phyloP scores from a whole-genome alignment of 1,140 invertebrate genomes.

The Cylas formicarius region DNA sequence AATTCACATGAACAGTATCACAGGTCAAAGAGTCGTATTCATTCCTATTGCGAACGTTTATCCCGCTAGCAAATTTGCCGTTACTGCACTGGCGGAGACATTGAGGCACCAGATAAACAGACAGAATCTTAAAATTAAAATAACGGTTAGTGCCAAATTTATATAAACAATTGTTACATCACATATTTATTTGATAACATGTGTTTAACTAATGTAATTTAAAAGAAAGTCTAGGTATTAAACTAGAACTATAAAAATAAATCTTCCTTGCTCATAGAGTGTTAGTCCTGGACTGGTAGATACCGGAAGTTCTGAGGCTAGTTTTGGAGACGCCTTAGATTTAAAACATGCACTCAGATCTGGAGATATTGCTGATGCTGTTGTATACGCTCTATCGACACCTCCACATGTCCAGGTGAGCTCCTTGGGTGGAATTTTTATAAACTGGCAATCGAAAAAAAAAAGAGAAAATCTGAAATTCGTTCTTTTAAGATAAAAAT shows the following conservation, averaged over 20 bases:
- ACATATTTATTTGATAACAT: conserved; percentile 22
- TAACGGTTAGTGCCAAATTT: too few relatives aligned
- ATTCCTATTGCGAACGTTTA: conserved; percentile 45
- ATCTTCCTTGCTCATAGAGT: conserved; percentile 39
- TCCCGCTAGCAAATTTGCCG: too few relatives aligned
- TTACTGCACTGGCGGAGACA: conserved; percentile 57
- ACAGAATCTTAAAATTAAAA: too few relatives aligned
- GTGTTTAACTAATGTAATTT: conserved; percentile 31
- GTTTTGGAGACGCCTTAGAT: too few relatives aligned
- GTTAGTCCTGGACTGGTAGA: conserved; percentile 53
- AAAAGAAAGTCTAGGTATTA: neutral
- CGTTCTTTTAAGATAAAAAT: too few relatives aligned
- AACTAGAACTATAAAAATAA: too few relatives aligned
- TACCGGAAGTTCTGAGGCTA: conserved; percentile 48
- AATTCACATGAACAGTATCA: conserved; percentile 51
- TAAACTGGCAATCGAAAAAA: too few relatives aligned
- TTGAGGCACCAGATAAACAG: conserved; percentile 41
- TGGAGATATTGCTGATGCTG: too few relatives aligned
- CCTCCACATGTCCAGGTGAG: conserved; percentile 39
- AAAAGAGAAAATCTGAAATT: too few relatives aligned
- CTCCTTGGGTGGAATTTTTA: too few relatives aligned
- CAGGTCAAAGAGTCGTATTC: conserved; percentile 40
- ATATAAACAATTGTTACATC: conserved; percentile 15
- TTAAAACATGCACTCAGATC: conserved; percentile 25
- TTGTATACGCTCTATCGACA: too few relatives aligned